These are phyloP conservation scores for Sciurus carolinensis DNA, from an alignment of 2,797 vertebrate species.

Conservation along the genomic window DNA sequence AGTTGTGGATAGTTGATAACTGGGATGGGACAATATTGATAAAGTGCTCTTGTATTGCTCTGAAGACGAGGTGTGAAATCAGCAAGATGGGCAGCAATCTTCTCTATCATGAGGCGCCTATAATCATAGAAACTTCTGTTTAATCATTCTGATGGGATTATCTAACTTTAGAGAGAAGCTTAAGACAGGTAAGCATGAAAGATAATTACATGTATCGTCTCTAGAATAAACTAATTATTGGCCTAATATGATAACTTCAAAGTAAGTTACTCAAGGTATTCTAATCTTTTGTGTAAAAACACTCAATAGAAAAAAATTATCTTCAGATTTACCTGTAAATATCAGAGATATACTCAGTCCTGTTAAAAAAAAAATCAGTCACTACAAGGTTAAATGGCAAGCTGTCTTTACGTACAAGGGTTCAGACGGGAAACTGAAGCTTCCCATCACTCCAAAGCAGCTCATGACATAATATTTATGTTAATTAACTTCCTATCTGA, in stretches of 20 bases:
- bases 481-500: not conserved
- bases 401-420: not conserved
- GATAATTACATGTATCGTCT: not conserved
- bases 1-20: conserved; percentile 98
- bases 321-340: not conserved
- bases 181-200: not conserved
- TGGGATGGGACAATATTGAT: conserved; percentile 99
- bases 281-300: conserved; percentile 2
- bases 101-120: conserved; percentile 99
- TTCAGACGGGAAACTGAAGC: not conserved
- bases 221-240: conserved; percentile 2
- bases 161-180: conserved; percentile 17
- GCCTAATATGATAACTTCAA: not conserved
- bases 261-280: conserved; percentile 9
- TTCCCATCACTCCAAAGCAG: not conserved
- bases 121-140: conserved; percentile 79
- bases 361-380: conserved; percentile 25
- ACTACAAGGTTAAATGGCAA: not conserved
- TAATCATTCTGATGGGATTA: conserved; percentile 54
- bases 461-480: not conserved
- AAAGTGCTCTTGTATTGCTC: conserved; percentile 98
- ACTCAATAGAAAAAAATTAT: conserved; percentile 4
- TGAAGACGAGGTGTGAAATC: conserved; percentile 99
- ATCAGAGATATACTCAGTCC: not conserved
- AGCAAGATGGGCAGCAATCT: conserved; percentile 98